A percentile compares a stretch with the other conserved stretches of the same genome.
Evolutionary conservation across 35 echinoderm and acorn worm species (phyloP).

Genomic region (Apostichopus japonicus): DNA sequence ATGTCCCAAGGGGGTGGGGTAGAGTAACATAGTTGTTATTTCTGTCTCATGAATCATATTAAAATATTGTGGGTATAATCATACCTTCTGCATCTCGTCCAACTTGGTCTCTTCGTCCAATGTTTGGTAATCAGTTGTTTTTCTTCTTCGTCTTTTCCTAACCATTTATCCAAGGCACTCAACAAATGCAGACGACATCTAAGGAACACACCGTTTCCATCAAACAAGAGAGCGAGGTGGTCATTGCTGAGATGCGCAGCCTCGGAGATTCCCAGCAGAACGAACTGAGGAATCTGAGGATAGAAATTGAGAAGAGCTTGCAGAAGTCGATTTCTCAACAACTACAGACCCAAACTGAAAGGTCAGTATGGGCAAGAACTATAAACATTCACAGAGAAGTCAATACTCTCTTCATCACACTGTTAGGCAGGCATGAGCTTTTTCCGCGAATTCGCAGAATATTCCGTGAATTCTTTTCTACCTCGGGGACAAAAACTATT

Average conservation of each 20-base stretch:
- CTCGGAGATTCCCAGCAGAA: conserved; percentile 57
- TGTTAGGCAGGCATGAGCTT: no score
- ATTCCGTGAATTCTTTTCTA: no score
- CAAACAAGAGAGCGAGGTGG: conserved; percentile 48
- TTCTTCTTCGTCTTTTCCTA: background rate
- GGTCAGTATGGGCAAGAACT: background rate
- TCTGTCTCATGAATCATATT: no score
- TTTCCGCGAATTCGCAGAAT: no score
- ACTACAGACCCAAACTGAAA: conserved; percentile 15
- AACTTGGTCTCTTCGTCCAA: no score
- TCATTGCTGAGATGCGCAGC: conserved; percentile 55
- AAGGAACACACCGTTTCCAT: conserved; percentile 50
- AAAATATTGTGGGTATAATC: no score
- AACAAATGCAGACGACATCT: conserved; percentile 68
- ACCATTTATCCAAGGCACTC: conserved; percentile 36
- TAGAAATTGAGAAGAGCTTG: conserved; percentile 49
- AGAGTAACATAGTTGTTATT: no score
- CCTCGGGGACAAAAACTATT: no score
- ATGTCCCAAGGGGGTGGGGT: no score
- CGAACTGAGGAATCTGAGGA: conserved; percentile 39
- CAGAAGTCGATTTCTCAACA: background rate
- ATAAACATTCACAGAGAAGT: no score
- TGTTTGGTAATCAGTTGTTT: no score
- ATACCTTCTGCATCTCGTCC: background rate
- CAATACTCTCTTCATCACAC: no score